Percentiles rank a stretch among this genome's conserved stretches.
Conservation (phyloP, 2,888 invertebrate genomes). For the Drosophila monieri region DNA sequence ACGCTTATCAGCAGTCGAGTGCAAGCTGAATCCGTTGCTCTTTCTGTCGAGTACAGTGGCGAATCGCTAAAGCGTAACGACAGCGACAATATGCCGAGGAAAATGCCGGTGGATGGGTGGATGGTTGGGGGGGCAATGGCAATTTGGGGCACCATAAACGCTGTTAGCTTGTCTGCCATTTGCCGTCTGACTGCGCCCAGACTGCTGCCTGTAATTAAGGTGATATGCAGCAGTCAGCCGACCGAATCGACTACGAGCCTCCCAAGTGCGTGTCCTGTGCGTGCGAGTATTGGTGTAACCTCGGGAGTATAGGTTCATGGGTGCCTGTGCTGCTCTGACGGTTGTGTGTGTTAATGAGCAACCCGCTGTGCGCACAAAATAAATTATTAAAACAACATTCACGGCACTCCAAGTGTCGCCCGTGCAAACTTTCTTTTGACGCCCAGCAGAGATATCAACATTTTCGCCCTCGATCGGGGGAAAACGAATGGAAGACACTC, state of each 20-base stretch:
- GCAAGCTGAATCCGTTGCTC: conserved; percentile 76
- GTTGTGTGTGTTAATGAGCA: conserved; percentile 74
- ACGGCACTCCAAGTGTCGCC: conserved; percentile 48
- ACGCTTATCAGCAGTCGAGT: conserved; percentile 79
- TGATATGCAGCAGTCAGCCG: conserved; percentile 74
- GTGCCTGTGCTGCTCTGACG: conserved; percentile 14
- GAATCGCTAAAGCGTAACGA: conserved; percentile 77
- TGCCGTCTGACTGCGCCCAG: conserved; percentile 76
- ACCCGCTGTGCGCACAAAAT: conserved; percentile 69
- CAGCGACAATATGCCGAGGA: conserved; percentile 64
- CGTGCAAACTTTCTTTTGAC: conserved; percentile 49
- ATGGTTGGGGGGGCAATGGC: conserved; percentile 38
- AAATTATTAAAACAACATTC: conserved; percentile 74
- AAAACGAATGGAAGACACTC: conserved; percentile 15
- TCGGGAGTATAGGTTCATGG: conserved; percentile 2
- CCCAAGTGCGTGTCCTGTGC: conserved; percentile 65
- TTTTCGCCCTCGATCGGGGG: conserved; percentile 1
- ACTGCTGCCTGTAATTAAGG: conserved; percentile 81
- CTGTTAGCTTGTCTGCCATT: conserved; percentile 76
- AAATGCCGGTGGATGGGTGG: conserved; percentile 1
- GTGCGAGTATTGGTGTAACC: conserved; percentile 17
- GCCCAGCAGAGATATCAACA: conserved; percentile 22
- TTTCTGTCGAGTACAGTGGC: conserved; percentile 64
- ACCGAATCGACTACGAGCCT: conserved; percentile 54
- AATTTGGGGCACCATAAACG: conserved; percentile 69